Base-by-base conservation (phyloP, 2,113 vertebrate genomes). In the Ceyx margarethae region DNA sequence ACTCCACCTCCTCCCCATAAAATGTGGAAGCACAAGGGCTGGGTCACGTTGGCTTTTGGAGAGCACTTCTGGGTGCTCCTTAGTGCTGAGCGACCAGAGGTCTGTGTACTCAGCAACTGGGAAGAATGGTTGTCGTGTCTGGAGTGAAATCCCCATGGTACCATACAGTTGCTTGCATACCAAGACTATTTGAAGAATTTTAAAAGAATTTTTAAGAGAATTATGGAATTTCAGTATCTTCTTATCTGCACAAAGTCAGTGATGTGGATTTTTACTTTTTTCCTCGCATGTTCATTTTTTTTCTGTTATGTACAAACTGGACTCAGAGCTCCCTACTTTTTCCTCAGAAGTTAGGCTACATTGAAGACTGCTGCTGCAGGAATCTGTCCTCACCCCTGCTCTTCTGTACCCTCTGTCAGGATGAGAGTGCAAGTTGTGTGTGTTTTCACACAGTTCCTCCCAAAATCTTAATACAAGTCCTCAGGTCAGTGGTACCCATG, bases 1-100 rank as follows among this genome's bases (percentile, higher is more conserved):
- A 4, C 66, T 50, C 61, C 89, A 60, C 61, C 26, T 69, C 23
- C 15, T 71, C 69, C 40, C 25, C 45, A 18, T 73, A 23, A 76
- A 82, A 50, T 2, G 3, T 5, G 2, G 58, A 53, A 87, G n/a
- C n/a, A 8, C 0, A 0, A 76, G 46, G 16, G 6, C 15, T 53
- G 66, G 77, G 23, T 68, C 11, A 2, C 7, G 6, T 9, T 73
- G 2, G 4, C 11, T 31, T 35, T 73, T 46, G 33, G 29, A 64
- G 45, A n/a, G 16, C 0, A 4, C 26, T 78, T 73, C 57, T 42
- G 74, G 18, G 13, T 14, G 48, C 46, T 80, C 16, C 33, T 53
- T 7, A 3, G 17, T 40, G 66, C 61, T 0, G 7, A 25, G 33
- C 21, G 62, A 56, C 60, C 5, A 6, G 28, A 25, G 13, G 29